Conservation (phyloP, 2,888 invertebrate species). For the Hyposoter dolosus region DNA sequence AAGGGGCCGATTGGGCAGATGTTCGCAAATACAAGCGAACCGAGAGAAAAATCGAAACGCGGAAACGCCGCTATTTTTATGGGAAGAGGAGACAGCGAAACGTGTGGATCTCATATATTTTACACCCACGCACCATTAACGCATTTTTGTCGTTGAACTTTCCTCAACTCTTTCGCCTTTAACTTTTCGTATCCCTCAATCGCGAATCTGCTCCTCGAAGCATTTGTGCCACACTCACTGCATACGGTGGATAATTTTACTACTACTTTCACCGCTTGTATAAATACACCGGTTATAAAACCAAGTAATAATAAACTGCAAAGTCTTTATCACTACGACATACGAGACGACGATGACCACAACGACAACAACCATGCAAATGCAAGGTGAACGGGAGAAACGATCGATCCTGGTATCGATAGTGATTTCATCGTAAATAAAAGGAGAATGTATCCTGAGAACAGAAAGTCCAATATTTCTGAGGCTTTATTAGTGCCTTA, state of each 20-base stretch:
- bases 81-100: conserved; percentile 24
- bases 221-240: conserved; percentile 16
- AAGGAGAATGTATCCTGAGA: conserved; percentile 29
- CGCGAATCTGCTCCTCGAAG: conserved; percentile 17
- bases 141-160: conserved; percentile 50
- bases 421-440: conserved; percentile 44
- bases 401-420: conserved; percentile 58
- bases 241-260: conserved; percentile 40
- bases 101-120: conserved; percentile 56
- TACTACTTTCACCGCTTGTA: conserved; percentile 39
- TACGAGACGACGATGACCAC: background rate
- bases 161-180: background rate
- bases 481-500: background rate
- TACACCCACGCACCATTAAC: conserved; percentile 60
- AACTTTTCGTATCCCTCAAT: background rate
- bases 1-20: conserved; percentile 7
- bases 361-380: conserved; percentile 11
- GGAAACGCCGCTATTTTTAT: conserved; percentile 31
- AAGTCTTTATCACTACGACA: conserved; percentile 35
- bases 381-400: conserved; percentile 61
- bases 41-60: conserved; percentile 56
- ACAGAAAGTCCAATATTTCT: conserved; percentile 42
- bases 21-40: background rate
- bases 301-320: conserved; percentile 56
- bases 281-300: conserved; percentile 34